phyloP scores from a whole-genome alignment of 2,797 vertebrate species.

The Typhlichthys subterraneus region DNA sequence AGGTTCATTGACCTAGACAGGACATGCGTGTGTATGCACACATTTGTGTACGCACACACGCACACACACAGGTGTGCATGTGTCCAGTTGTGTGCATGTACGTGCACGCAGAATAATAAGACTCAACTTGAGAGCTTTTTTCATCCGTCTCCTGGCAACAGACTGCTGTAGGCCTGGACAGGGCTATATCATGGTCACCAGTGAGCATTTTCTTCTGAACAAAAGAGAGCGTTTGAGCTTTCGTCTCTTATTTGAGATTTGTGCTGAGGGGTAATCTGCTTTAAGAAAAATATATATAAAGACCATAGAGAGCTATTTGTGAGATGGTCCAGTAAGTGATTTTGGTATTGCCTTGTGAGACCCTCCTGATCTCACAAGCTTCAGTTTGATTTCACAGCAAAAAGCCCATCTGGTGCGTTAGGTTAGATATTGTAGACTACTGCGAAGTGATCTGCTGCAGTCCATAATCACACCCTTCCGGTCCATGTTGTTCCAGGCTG shows the following conservation, averaged over 20 bases:
- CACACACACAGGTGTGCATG: not conserved
- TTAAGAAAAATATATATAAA: not conserved
- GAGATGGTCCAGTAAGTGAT: constrained; percentile 22
- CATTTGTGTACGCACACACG: not conserved
- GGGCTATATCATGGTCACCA: not conserved
- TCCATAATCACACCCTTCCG: constrained; percentile 2
- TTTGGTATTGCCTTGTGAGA: not conserved
- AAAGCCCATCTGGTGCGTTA: too few relatives aligned
- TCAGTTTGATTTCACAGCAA: too few relatives aligned
- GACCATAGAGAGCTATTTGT: constrained; percentile 20
- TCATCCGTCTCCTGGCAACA: not conserved
- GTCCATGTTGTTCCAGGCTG: not conserved
- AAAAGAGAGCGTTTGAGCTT: not conserved
- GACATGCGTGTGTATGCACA: not conserved
- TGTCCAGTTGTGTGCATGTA: not conserved
- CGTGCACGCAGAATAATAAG: too few relatives aligned
- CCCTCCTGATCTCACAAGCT: too few relatives aligned
- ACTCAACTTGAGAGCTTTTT: too few relatives aligned
- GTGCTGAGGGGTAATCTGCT: not conserved
- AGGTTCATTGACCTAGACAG: too few relatives aligned
- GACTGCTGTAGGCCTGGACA: not conserved
- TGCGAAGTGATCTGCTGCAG: constrained; percentile 12
- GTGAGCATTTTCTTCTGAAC: constrained; percentile 6
- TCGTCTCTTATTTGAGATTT: not conserved
- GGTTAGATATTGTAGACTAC: not conserved